Evolutionary conservation across 2,113 vertebrate species (phyloP).

Genomic region (Myotis davidii): DNA sequence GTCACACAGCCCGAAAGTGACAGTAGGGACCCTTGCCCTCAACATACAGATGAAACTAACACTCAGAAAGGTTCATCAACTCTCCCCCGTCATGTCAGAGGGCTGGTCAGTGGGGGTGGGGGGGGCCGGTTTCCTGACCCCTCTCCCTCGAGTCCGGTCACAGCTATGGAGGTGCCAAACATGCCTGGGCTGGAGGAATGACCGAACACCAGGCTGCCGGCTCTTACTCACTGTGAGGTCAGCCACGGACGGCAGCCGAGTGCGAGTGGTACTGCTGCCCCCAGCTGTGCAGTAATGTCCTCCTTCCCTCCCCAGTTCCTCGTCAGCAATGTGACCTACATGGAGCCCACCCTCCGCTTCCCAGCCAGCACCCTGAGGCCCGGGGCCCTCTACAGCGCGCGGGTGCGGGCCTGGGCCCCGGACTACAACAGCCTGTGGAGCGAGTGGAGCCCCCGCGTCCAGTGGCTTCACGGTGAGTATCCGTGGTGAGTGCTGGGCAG

Average conservation of each 20-base stretch:
- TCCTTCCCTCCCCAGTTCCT: not conserved
- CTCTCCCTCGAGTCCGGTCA: not conserved
- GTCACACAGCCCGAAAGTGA: not conserved
- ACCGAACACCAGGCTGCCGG: not conserved
- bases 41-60: not conserved
- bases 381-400: slow-evolving; percentile 62
- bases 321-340: slow-evolving; percentile 22
- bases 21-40: not conserved
- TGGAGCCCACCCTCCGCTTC: slow-evolving; percentile 63
- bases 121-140: rapidly evolving
- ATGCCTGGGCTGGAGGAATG: not conserved
- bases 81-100: not conserved
- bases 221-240: not conserved
- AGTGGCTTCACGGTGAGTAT: slow-evolving; percentile 80
- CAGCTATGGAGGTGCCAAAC: not conserved
- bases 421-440: slow-evolving; percentile 80
- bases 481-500: rapidly evolving
- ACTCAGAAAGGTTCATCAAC: not conserved
- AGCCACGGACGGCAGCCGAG: not conserved
- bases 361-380: slow-evolving; percentile 60
- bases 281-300: rapidly evolving
- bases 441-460: slow-evolving; percentile 81
- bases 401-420: slow-evolving; percentile 63
- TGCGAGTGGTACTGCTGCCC: rapidly evolving
- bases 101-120: no score